Evolutionary conservation across 2,113 vertebrate genomes (phyloP), one percentile per base, ranked within the genome.

Genomic region (Bufo bufo): DNA sequence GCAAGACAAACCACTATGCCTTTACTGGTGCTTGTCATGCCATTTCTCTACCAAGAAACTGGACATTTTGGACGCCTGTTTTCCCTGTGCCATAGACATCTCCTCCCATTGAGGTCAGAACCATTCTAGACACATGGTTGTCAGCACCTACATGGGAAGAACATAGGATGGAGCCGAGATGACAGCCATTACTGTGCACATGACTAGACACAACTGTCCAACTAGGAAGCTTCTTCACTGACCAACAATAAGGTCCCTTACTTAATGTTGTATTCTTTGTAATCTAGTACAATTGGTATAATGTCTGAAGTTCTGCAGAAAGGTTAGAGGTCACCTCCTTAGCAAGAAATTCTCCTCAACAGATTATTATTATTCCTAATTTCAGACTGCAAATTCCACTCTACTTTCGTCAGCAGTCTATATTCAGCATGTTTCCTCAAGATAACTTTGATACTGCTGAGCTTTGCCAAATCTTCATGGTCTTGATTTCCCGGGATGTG

Each of bases 391-490:
- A 33, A 81, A 81, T 81, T 81, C 78, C 78, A 61, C 20, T 45
- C 23, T 45, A 6, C 54, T 61, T 61, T 61, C 78, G 78, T 81
- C 54, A 81, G 6, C 14, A 61, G 58, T 81, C 78, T 81, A 81
- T 59, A 81, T 81, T 81, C 78, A 78, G 77, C 77, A 56, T 78
- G 78, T 81, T 81, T 81, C 78, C 78, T 81, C 78, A 33, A 81
- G 78, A 81, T 81, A 81, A 81, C 14, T 81, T 19, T 59, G 78
- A 80, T 59, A 17, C 23, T 33, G 54, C 23, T 1, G 54, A 61
- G 56, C 54, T 43, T 61, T 43, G 78, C 78, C 78, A 81, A 47
- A 59, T 81, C 78, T 59, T 56, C 78, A 58, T 43, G n/a, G 78
- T 56, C 77, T 16, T 23, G 8, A 79, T 58, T 47, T 80, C 54